These are phyloP conservation scores for Epinotia ramella DNA, from an alignment of 2,888 invertebrate genomes.

Conservation along the genomic window DNA sequence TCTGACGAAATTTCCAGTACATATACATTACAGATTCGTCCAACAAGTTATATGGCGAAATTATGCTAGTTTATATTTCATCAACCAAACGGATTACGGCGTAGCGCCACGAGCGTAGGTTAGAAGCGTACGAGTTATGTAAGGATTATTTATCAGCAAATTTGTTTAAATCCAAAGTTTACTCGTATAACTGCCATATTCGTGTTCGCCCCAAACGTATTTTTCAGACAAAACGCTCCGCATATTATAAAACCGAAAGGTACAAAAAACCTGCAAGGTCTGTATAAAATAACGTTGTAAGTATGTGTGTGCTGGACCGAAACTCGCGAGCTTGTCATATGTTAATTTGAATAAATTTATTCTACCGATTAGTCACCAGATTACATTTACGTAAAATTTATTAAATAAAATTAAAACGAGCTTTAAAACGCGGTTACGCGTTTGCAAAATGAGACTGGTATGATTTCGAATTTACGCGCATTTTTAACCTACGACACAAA, in stretches of 20 bases:
- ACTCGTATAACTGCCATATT: neutral
- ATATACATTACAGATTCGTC: no score
- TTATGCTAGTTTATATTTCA: no score
- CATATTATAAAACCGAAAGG: neutral
- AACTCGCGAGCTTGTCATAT: slow-evolving; percentile 2
- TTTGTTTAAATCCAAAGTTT: neutral
- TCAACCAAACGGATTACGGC: no score
- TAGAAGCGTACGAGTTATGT: no score
- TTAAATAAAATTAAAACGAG: slow-evolving; percentile 12
- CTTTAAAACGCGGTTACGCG: neutral
- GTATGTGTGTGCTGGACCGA: neutral
- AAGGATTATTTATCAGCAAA: neutral
- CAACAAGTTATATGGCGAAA: no score
- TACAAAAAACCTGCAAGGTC: neutral
- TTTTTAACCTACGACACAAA: no score
- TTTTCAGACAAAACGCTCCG: neutral
- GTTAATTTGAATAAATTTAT: slow-evolving; percentile 30
- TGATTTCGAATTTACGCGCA: neutral
- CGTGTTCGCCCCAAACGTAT: neutral
- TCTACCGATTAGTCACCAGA: slow-evolving; percentile 11
- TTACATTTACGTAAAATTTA: slow-evolving; percentile 11
- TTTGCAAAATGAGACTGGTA: neutral
- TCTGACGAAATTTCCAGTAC: no score
- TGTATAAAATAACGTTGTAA: neutral
- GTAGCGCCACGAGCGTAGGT: no score